Percentiles rank a stretch among this genome's conserved stretches.
These are phyloP conservation scores for Pelodytes ibericus DNA, from an alignment of 2,797 vertebrate species.

Conservation along the genomic window DNA sequence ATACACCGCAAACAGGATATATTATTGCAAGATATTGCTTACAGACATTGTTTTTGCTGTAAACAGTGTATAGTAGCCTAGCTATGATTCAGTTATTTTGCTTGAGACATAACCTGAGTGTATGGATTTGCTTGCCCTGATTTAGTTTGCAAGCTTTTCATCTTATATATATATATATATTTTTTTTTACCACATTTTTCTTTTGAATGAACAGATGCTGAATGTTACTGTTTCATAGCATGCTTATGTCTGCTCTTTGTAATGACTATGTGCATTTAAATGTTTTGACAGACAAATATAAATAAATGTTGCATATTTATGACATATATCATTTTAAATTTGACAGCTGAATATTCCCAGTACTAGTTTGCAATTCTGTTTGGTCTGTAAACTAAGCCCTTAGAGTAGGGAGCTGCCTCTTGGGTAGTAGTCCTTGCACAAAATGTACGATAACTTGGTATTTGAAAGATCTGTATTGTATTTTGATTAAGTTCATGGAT, in stretches of 20 bases:
- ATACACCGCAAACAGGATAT: not conserved
- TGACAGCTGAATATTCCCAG: constrained; percentile 54
- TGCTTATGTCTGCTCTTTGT: constrained; percentile 40
- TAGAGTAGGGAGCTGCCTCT: constrained; percentile 50
- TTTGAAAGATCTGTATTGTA: constrained; percentile 56
- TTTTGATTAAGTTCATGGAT: constrained; percentile 57
- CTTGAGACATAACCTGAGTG: not conserved
- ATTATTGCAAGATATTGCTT: not conserved
- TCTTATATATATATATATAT: not conserved
- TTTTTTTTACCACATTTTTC: constrained; percentile 9
- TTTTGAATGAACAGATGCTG: constrained; percentile 15
- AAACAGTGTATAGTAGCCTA: constrained; percentile 8
- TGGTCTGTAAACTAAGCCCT: constrained; percentile 56
- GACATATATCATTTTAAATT: constrained; percentile 58
- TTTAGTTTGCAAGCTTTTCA: not conserved
- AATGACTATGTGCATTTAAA: constrained; percentile 45
- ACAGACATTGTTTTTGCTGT: not conserved
- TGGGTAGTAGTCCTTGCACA: constrained; percentile 54
- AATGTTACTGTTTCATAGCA: constrained; percentile 23
- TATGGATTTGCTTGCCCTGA: not conserved
- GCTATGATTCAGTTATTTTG: constrained; percentile 3
- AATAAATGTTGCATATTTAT: constrained; percentile 57
- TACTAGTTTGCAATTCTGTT: constrained; percentile 55
- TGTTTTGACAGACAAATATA: constrained; percentile 55
- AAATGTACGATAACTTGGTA: constrained; percentile 54